Evolutionary conservation across 2,888 invertebrate genomes (phyloP), one percentile per base, ranked within the genome.

Genomic region (Cerastis rubricosa): DNA sequence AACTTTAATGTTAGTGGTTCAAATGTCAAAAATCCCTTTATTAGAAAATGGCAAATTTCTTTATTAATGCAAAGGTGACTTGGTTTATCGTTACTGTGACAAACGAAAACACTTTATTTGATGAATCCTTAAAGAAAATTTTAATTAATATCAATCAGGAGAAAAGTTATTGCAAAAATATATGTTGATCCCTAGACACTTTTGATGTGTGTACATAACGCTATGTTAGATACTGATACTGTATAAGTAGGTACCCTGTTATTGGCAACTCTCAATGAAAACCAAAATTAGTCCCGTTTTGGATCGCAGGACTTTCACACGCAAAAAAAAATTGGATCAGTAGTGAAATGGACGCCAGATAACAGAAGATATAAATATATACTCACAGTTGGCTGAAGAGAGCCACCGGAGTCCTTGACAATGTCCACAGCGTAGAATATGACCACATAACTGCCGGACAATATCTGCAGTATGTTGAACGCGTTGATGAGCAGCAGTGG

Each of bases 361-460:
- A 43, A 6, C 4, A 11, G 25, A 25, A 14, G 29, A 12, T 11
- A 49, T 3, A 35, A 2, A 35, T 35, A 35, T 49, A 22, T 47
- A 90, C 94, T 94, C 75, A 96, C 96, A 70, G 94, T 94, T 43
- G 96, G 94, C 29, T 90, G 86, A 29, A 96, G 83, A 14, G 96
- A 92, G 80, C 97, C 97, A 7, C 97, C 97, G 75, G 97, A 94
- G 76, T 97, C 97, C 12, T 97, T 94, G 14, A 98, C 96, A 76
- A 98, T 98, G 87, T 98, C 98, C 0, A 98, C 98, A 0, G 98
- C 98, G 90, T 98, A 98, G 94, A 98, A 98, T 74, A 98, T 98
- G 75, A 98, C 97, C 22, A 98, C 97, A 90, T 98, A 98, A 29
- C 98, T 98, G 69, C 98, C 98, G 8, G 98, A 98, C 61, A 98